phyloP scores from a whole-genome alignment of 2,888 invertebrate species.

The Hymenopus coronatus region DNA sequence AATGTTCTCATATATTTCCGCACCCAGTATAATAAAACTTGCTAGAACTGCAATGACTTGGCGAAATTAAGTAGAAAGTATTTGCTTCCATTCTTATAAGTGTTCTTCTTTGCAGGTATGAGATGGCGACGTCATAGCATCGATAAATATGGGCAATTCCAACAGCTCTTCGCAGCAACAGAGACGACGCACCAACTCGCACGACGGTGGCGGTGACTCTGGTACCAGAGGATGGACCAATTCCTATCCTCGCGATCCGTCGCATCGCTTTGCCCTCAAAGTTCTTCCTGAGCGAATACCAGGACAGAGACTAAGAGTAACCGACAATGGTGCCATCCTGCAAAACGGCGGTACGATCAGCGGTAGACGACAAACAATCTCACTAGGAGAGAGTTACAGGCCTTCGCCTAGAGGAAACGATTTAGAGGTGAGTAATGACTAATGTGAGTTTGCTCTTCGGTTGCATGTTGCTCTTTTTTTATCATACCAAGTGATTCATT shows the following conservation, averaged over 20 bases:
- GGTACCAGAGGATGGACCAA: constrained; percentile 23
- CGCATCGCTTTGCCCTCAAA: constrained; percentile 43
- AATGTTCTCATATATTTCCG: no score
- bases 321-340: constrained; percentile 79
- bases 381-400: constrained; percentile 24
- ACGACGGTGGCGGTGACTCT: not conserved
- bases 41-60: no score
- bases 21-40: no score
- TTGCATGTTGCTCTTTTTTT: no score
- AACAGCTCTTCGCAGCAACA: constrained; percentile 22
- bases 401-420: constrained; percentile 37
- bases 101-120: constrained; percentile 16
- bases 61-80: no score
- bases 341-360: constrained; percentile 81
- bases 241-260: constrained; percentile 28
- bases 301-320: constrained; percentile 68
- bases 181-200: not conserved
- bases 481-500: no score
- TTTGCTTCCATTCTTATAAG: no score
- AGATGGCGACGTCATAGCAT: not conserved
- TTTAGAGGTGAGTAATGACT: not conserved
- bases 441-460: no score
- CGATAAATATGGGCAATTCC: constrained; percentile 33
- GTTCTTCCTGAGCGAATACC: constrained; percentile 68
- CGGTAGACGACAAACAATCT: constrained; percentile 55